These are phyloP conservation scores for Chrysolina oricalcia DNA, from an alignment of 2,888 invertebrate genomes.

Conservation along the genomic window DNA sequence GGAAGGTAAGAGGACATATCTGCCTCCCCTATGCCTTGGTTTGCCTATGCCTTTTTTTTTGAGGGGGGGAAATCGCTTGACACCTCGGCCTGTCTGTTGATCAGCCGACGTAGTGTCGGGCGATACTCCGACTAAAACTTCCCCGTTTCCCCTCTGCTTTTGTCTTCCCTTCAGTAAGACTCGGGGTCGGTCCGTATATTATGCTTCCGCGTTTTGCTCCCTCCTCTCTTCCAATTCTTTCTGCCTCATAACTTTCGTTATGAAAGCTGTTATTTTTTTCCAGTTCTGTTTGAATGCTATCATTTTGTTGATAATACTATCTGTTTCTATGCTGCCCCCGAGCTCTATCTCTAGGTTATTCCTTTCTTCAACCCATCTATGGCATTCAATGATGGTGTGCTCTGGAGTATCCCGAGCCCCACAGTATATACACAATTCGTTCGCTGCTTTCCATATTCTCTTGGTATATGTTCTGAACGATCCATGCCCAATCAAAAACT, in stretches of 20 bases:
- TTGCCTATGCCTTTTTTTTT: neutral
- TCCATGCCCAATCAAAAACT: conserved; percentile 25
- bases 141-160: too few species aligned
- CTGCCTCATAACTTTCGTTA: neutral
- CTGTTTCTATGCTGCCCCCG: neutral
- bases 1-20: neutral
- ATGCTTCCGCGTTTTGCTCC: neutral
- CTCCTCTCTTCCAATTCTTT: conserved; percentile 16
- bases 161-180: too few species aligned
- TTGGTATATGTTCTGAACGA: conserved; percentile 9
- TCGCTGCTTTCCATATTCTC: neutral
- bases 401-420: neutral
- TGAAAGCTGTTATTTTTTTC: neutral
- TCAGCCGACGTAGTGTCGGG: too few species aligned
- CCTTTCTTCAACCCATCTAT: neutral
- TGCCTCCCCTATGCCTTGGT: neutral
- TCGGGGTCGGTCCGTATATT: too few species aligned
- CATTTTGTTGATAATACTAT: neutral
- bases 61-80: too few species aligned
- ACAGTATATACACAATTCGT: neutral
- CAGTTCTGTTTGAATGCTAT: neutral
- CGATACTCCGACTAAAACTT: too few species aligned
- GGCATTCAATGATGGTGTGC: neutral
- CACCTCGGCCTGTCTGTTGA: too few species aligned
- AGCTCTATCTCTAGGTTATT: too few species aligned